Base-by-base conservation (phyloP, 2,888 invertebrate genomes). In the Caenorhabditis panamensis region DNA sequence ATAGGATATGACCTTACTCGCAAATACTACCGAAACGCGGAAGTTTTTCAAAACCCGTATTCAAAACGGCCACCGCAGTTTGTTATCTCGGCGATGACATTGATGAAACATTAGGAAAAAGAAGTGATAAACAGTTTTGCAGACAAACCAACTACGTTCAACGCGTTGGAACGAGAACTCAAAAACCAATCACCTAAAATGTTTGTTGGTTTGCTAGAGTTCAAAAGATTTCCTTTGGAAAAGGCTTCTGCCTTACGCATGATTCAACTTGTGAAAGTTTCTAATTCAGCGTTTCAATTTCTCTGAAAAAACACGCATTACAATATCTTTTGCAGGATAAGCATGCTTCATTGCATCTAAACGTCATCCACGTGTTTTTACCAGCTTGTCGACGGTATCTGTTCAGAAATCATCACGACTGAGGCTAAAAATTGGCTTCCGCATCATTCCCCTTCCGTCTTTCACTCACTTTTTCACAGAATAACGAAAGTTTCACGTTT, bases 401-500 rank as follows among this genome's bases (percentile, higher is more conserved):
- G 72, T 63, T 64, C 64, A 64, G 36, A 72, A 56, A 64, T 26
- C 58, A 51, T 58, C 36, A 58, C 28, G 58, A 37, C 47, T 49
- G 58, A 36, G 6, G 36, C 11, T 36, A 49, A 73, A 59, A 61
- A 61, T 6, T n/a, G n/a, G 20, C 49, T 73, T 73, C 56, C 72
- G 72, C 72, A 36, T 73, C 72, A 73, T 64, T 73, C 72, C 63
- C 49, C 63, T 58, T 64, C 47, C 64, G n/a, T 49, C 37, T 16
- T 20, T 64, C 31, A 18, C 37, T 58, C 47, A 20, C 49, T 37
- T 64, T 47, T 72, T 72, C 44, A 28, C 54, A 51, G 24, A 22
- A 24, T 26, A 62, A 49, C 11, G 72, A 73, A 64, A 73, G 72
- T 64, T 64, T 64, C 64, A 73, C 37, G 64, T n/a, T 73, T 73